Evolutionary conservation across 2,113 vertebrate genomes (phyloP).

Genomic region (Crypturellus undulatus): DNA sequence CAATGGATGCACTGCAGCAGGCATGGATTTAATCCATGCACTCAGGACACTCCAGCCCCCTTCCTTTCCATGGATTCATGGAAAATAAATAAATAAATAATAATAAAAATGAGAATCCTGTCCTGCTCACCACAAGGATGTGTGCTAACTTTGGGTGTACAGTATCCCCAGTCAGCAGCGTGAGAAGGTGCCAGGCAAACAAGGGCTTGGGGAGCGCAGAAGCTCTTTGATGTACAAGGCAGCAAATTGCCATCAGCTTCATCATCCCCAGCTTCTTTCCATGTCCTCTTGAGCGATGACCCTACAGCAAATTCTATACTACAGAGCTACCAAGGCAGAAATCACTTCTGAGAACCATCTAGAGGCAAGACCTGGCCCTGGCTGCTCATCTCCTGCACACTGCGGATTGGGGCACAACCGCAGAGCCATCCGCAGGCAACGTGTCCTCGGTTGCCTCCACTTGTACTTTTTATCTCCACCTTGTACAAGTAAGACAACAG

Average conservation of each 20-base stretch:
- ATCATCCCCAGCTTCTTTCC: background rate
- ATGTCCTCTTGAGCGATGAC: background rate
- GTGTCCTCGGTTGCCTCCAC: fast-evolving
- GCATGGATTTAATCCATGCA: too few species aligned
- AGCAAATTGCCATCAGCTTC: fast-evolving
- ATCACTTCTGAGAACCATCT: fast-evolving
- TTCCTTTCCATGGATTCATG: too few species aligned
- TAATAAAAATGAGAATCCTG: too few species aligned
- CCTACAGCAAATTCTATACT: background rate
- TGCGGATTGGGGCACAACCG: fast-evolving
- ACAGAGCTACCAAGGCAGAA: background rate
- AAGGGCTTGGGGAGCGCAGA: background rate
- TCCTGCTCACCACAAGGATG: background rate
- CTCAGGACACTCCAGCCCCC: too few species aligned
- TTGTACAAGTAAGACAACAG: fast-evolving
- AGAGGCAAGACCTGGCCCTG: background rate
- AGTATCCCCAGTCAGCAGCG: too few species aligned
- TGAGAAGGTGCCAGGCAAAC: background rate
- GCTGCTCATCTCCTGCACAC: background rate
- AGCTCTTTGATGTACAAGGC: background rate
- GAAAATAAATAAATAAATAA: background rate
- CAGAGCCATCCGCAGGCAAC: background rate
- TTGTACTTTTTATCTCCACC: background rate
- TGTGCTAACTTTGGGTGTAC: too few species aligned
- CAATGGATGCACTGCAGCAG: too few species aligned